Conservation (phyloP, 2,797 vertebrate species). For the Nyctibius grandis region DNA sequence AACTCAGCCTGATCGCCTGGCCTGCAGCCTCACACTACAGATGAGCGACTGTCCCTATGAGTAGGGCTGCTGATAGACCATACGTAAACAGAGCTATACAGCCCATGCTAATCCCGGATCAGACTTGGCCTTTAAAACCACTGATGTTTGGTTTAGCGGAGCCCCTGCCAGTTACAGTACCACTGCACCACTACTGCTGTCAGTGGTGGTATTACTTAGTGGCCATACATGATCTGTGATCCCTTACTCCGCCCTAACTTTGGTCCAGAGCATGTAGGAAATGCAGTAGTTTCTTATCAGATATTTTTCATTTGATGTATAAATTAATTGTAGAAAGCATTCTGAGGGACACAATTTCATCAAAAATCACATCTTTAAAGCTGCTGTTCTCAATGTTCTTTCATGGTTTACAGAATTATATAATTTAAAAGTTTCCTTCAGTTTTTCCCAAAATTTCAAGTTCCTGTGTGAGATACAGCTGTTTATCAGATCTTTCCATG, state of each 20-base stretch:
- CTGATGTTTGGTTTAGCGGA: not conserved
- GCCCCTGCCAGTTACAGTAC: not conserved
- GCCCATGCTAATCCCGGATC: not conserved
- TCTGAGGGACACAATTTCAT: not conserved
- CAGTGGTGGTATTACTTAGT: not conserved
- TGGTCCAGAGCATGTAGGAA: not conserved
- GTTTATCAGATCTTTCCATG: not conserved
- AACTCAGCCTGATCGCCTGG: not conserved
- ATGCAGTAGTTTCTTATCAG: not conserved
- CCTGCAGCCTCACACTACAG: not conserved
- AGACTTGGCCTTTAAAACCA: not conserved
- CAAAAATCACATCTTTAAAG: not conserved
- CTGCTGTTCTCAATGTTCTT: not conserved
- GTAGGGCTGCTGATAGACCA: not conserved
- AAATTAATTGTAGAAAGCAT: not conserved
- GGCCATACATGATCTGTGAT: not conserved
- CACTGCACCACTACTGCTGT: not conserved
- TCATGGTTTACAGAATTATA: not conserved
- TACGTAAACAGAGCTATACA: not conserved
- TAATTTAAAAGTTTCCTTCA: not conserved
- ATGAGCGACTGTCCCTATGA: rapidly evolving
- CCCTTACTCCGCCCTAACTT: not conserved
- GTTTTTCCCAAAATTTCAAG: not conserved
- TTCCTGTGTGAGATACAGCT: not conserved
- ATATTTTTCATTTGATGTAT: not conserved